A percentile compares a stretch with the other conserved stretches of the same genome.
Conservation (phyloP, 2,113 vertebrate genomes). For the Notechis scutatus region DNA sequence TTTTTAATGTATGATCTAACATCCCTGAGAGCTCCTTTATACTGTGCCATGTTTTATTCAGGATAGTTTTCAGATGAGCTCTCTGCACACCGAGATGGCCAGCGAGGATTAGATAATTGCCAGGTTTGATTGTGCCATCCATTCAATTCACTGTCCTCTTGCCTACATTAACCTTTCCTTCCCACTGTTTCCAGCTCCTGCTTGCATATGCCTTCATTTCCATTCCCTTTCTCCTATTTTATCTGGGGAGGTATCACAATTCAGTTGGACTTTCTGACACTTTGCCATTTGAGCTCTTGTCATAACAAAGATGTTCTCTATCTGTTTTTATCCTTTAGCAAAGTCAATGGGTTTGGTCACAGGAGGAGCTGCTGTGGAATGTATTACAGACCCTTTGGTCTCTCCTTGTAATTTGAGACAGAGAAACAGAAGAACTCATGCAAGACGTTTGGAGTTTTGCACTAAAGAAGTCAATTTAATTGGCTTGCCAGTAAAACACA, state of each 20-base stretch:
- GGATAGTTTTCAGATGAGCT: background rate
- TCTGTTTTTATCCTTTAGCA: constrained; percentile 33
- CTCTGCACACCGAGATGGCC: constrained; percentile 17
- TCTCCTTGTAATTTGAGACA: constrained; percentile 1
- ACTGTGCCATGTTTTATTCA: constrained; percentile 2
- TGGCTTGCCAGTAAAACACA: background rate
- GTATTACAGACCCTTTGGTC: constrained; percentile 16
- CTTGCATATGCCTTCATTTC: constrained; percentile 38
- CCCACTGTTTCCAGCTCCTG: background rate
- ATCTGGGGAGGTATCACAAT: constrained; percentile 27
- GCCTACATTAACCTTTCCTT: constrained; percentile 38
- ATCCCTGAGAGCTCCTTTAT: background rate
- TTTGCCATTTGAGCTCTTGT: constrained; percentile 47
- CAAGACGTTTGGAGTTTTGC: constrained; percentile 37
- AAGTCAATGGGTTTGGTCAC: constrained; percentile 3
- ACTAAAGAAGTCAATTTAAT: constrained; percentile 15
- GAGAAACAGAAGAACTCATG: constrained; percentile 41
- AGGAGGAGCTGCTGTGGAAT: constrained; percentile 27
- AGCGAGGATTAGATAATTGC: constrained; percentile 12
- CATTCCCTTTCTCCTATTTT: constrained; percentile 36
- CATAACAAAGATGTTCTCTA: constrained; percentile 40
- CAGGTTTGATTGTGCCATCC: constrained; percentile 26
- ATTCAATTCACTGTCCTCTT: background rate
- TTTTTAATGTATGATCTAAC: background rate
- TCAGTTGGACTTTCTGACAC: constrained; percentile 29